phyloP scores from a whole-genome alignment of 2,113 vertebrate genomes.

The Eolophus roseicapilla region DNA sequence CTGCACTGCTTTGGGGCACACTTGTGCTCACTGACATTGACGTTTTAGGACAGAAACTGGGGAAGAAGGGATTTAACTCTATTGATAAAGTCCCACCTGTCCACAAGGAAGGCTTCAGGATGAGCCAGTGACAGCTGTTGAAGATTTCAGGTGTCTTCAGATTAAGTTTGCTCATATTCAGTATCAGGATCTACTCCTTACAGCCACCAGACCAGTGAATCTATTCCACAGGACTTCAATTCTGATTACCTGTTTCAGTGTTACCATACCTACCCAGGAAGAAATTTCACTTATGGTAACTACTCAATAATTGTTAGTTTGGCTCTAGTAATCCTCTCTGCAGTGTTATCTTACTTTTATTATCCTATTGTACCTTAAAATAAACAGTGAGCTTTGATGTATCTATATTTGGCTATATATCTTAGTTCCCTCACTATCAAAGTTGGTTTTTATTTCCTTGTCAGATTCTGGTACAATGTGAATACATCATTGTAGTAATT shows the following conservation, averaged over 20 bases:
- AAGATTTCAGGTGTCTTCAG: background rate
- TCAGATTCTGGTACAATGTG: background rate
- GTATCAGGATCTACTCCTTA: background rate
- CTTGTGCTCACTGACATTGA: background rate
- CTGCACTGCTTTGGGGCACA: accelerated
- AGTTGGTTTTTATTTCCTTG: background rate
- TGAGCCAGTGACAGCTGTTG: background rate
- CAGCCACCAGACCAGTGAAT: background rate
- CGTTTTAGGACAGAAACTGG: background rate
- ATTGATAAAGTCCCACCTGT: background rate
- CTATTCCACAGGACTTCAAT: background rate
- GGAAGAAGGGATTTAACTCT: background rate
- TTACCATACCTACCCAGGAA: background rate
- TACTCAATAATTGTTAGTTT: background rate
- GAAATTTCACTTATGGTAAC: background rate
- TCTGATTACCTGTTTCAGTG: background rate
- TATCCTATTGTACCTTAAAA: background rate
- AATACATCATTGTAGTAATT: background rate
- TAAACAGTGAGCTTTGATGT: background rate
- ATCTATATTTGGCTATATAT: background rate
- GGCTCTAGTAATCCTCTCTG: background rate
- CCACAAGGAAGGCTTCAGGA: background rate
- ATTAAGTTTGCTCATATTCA: background rate
- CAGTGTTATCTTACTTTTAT: background rate
- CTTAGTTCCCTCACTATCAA: background rate